Conservation (phyloP, 2,888 invertebrate genomes). For the Parthenolecanium corni region DNA sequence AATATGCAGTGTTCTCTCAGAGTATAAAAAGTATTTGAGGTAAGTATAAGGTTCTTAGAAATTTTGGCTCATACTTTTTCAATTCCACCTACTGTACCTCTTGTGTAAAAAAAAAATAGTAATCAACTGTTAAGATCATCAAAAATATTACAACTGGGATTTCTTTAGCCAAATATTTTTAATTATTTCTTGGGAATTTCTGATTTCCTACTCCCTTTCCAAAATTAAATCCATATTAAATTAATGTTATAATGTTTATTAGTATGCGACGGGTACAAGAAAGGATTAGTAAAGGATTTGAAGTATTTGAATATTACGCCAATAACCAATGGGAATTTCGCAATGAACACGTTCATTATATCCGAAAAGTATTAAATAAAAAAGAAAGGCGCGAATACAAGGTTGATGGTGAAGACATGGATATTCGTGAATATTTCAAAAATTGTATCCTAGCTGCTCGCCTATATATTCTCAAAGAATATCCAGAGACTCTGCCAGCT, state of each 20-base stretch:
- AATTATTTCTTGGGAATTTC: no score
- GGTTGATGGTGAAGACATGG: conserved; percentile 56
- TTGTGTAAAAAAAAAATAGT: no score
- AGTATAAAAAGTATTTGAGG: no score
- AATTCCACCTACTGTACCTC: no score
- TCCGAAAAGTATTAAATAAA: conserved; percentile 51
- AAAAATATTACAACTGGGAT: no score
- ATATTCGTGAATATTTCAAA: conserved; percentile 70
- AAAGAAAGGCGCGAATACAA: conserved; percentile 55
- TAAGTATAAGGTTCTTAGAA: no score
- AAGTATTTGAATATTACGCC: conserved; percentile 83
- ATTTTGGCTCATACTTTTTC: no score
- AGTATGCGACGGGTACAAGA: conserved; percentile 73
- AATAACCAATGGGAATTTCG: conserved; percentile 84
- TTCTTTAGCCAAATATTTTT: no score
- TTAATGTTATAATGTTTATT: conserved; percentile 22
- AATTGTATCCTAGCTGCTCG: conserved; percentile 70
- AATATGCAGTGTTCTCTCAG: no score
- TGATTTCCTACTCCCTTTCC: no score
- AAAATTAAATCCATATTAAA: no score
- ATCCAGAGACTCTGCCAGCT: conserved; percentile 64
- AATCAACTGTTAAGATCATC: no score
- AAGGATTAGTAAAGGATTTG: conserved; percentile 72
- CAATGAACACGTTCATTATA: conserved; percentile 50
- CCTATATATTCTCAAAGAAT: conserved; percentile 68